These are phyloP conservation scores for Pseudeuparius sepicola DNA, from an alignment of 2,888 invertebrate genomes.

Conservation along the genomic window DNA sequence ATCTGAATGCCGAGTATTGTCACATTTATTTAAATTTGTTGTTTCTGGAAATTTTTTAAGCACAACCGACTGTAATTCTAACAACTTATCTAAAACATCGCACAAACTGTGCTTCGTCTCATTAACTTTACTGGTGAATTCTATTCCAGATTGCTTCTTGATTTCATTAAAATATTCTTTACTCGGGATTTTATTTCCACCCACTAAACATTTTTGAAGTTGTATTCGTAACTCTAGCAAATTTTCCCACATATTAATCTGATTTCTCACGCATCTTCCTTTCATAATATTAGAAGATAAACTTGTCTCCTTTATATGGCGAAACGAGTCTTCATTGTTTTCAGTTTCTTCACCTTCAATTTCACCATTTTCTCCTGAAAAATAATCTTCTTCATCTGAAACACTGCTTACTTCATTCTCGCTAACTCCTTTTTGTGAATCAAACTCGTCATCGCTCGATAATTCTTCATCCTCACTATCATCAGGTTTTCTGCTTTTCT, in stretches of 20 bases:
- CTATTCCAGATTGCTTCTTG: conserved; percentile 34
- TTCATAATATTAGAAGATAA: conserved; percentile 51
- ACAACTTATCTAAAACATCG: conserved; percentile 53
- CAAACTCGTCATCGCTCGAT: conserved; percentile 25
- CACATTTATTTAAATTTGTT: conserved; percentile 38
- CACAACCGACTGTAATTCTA: conserved; percentile 50
- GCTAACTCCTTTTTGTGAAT: conserved; percentile 40
- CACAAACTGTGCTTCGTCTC: conserved; percentile 46
- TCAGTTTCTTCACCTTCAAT: conserved; percentile 23
- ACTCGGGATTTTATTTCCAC: conserved; percentile 73
- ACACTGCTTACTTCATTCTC: conserved; percentile 22
- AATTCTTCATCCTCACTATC: conserved; percentile 31
- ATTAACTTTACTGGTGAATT: conserved; percentile 44
- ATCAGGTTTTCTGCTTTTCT: conserved; percentile 49
- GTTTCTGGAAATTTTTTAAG: conserved; percentile 61
- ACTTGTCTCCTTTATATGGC: conserved; percentile 48
- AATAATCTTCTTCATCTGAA: conserved; percentile 9
- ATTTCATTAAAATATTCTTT: conserved; percentile 43
- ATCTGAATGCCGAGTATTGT: conserved; percentile 37
- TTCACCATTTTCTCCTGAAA: conserved; percentile 15
- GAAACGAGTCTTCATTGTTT: conserved; percentile 37
- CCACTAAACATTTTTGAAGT: conserved; percentile 68
- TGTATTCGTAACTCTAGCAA: conserved; percentile 80
- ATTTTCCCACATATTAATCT: conserved; percentile 72
- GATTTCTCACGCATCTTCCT: conserved; percentile 57